phyloP scores from a whole-genome alignment of 2,888 invertebrate genomes.

The Heliconius hortense region DNA sequence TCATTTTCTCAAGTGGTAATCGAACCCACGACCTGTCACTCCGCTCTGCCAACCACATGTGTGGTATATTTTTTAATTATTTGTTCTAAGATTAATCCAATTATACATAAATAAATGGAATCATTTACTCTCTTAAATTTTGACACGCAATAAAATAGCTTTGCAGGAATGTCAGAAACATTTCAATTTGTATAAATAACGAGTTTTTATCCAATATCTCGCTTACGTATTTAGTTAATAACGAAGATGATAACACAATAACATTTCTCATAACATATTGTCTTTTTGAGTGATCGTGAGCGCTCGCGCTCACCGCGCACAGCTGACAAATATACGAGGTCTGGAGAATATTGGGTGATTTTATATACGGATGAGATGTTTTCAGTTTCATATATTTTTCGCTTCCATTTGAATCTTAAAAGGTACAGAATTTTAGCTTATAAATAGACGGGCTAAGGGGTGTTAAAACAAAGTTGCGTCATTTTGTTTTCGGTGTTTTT shows the following conservation, averaged over 20 bases:
- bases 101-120: too few species aligned
- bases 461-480: too few species aligned
- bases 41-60: too few species aligned
- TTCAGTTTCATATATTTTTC: slow-evolving; percentile 2
- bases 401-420: not conserved
- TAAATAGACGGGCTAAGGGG: not conserved
- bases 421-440: not conserved
- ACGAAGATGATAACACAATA: slow-evolving; percentile 39
- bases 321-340: slow-evolving; percentile 27
- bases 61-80: too few species aligned
- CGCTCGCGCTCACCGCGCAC: slow-evolving; percentile 53
- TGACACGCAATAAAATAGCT: not conserved
- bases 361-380: slow-evolving; percentile 12
- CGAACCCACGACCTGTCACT: too few species aligned
- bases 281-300: slow-evolving; percentile 57
- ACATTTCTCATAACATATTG: slow-evolving; percentile 43
- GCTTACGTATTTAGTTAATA: slow-evolving; percentile 15
- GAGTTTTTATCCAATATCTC: not conserved
- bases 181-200: not conserved
- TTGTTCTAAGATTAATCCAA: too few species aligned
- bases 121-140: too few species aligned
- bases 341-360: slow-evolving; percentile 15
- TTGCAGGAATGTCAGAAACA: not conserved
- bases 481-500: too few species aligned
- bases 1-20: too few species aligned